Evolutionary conservation across 2,888 invertebrate genomes (phyloP), one percentile per base, ranked within the genome.

Genomic region (Aricia artaxerxes): DNA sequence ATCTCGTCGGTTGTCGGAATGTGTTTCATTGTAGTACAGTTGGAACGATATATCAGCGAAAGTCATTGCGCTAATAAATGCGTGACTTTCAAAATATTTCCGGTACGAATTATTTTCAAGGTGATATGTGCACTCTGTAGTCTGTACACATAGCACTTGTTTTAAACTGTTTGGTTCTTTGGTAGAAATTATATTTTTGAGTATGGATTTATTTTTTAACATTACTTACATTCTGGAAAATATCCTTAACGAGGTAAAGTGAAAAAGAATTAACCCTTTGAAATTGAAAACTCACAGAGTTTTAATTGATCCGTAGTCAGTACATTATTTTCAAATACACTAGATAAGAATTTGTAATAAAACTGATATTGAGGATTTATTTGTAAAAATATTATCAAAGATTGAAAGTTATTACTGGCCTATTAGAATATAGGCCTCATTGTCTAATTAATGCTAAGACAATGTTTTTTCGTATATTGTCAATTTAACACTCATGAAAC

Each of bases 11-110:
- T 44, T 73, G 16, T 78, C 53, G 73, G 78, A 78, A 78, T 78
- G 78, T 78, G 69, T 78, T 60, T 44, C 49, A 60, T 78, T 78
- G 69, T 69, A 73, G 80, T 78, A 80, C 78, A 79, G 16, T 80
- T 60, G 72, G 40, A 79, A 78, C 40, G 38, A 77, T 75, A 79
- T 79, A 35, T 79, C 79, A 80, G 78, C 77, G 77, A 82, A 81
- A 81, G 79, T 78, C 78, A 72, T 49, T 57, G 78, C 73, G 73
- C 38, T 77, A 80, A 80, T 80, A 78, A 81, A 77, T 73, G 72
- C 69, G 78, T 53, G 73, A 57, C 79, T 80, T 82, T 81, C 78
- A 78, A 79, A 82, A 81, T 79, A 73, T 81, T 78, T 80, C 82
- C 78, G 79, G 79, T 79, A 80, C 61, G 57, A 72, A 78, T 35